Evolutionary conservation across 2,113 vertebrate species (phyloP).

Genomic region (Macquaria australasica): DNA sequence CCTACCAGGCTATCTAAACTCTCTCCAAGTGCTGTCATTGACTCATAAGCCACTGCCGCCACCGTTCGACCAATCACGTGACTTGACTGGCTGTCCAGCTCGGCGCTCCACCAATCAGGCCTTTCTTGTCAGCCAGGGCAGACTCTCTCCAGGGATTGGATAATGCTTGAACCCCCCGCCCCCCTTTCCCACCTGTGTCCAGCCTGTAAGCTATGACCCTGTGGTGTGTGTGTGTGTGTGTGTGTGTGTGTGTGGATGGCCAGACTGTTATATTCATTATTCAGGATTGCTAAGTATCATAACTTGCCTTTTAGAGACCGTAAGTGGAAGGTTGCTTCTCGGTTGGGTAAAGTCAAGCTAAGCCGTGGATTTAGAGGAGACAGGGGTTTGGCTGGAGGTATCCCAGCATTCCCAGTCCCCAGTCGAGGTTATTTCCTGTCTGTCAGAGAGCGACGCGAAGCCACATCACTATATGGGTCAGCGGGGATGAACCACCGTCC

Average conservation of each 20-base stretch:
- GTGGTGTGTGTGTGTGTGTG: slow-evolving; percentile 48
- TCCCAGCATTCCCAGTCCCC: slow-evolving; percentile 52
- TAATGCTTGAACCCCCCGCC: slow-evolving; percentile 72
- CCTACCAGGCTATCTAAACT: slow-evolving; percentile 32
- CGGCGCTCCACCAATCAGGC: slow-evolving; percentile 65
- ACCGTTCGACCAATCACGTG: slow-evolving; percentile 31
- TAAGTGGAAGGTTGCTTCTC: slow-evolving; percentile 23
- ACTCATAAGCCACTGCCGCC: slow-evolving; percentile 51
- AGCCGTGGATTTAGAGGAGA: slow-evolving; percentile 34
- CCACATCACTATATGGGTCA: slow-evolving; percentile 37
- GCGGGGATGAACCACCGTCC: slow-evolving; percentile 26
- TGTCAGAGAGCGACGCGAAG: slow-evolving; percentile 45
- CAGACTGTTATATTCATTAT: slow-evolving; percentile 71
- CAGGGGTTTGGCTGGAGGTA: slow-evolving; percentile 28
- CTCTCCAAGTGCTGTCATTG: slow-evolving; percentile 42
- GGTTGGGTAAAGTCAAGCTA: slow-evolving; percentile 31
- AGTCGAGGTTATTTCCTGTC: slow-evolving; percentile 30
- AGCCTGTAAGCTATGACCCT: slow-evolving; percentile 81
- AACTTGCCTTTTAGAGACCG: slow-evolving; percentile 55
- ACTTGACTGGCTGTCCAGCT: slow-evolving; percentile 62
- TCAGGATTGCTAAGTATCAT: slow-evolving; percentile 59
- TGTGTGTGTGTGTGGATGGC: slow-evolving; percentile 39
- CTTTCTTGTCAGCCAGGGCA: slow-evolving; percentile 64
- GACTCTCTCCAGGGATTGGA: slow-evolving; percentile 74
- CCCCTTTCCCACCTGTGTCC: slow-evolving; percentile 71